A percentile compares a stretch with the other conserved stretches of the same genome.
phyloP scores from a whole-genome alignment of 1,140 invertebrate species.

The Trachelipus rathkii region DNA sequence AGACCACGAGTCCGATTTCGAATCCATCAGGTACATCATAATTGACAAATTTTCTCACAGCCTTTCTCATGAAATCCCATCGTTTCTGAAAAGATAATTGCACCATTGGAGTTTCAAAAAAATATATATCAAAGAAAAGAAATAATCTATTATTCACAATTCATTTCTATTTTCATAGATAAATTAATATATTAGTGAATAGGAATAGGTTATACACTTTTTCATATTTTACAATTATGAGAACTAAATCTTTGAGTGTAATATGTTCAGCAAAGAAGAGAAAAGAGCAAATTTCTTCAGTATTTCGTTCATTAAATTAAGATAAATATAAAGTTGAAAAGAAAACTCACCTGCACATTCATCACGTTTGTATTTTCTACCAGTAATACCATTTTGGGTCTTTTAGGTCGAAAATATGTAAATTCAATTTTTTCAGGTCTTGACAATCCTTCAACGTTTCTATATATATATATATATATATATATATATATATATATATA shows the following conservation, averaged over 20 bases:
- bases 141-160: no score
- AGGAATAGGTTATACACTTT: no score
- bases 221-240: no score
- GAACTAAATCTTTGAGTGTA: no score
- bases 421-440: constrained; percentile 47
- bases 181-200: no score
- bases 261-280: no score
- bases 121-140: not conserved
- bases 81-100: constrained; percentile 52
- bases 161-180: no score
- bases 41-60: constrained; percentile 58
- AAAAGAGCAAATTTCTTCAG: no score
- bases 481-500: no score
- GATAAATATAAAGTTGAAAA: no score
- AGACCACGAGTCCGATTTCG: constrained; percentile 46
- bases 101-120: not conserved
- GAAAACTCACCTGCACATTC: constrained; percentile 51
- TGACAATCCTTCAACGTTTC: constrained; percentile 38
- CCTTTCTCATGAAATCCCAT: constrained; percentile 58
- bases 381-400: constrained; percentile 56
- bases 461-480: not conserved
- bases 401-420: constrained; percentile 52
- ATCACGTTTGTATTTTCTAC: constrained; percentile 58
- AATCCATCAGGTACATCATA: constrained; percentile 46
- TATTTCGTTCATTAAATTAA: no score